Evolutionary conservation across 2,888 invertebrate species (phyloP).

Genomic region (Cyrtodaria siliqua): DNA sequence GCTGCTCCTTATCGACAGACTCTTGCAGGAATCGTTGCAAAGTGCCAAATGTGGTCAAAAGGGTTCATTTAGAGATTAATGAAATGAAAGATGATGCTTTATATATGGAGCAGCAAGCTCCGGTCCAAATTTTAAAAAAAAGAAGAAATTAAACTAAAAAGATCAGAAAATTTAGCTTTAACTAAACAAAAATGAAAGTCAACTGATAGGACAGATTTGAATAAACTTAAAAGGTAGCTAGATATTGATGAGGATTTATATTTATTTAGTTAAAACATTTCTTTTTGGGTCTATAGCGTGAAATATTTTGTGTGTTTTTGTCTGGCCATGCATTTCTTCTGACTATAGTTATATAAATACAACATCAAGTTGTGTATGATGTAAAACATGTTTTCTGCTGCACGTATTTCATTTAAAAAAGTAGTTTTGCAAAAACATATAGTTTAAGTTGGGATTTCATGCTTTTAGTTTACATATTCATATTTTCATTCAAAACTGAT

Average conservation of each 20-base stretch:
- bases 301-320: background rate
- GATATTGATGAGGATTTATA: no score
- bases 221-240: background rate
- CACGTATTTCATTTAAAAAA: no score
- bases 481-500: no score
- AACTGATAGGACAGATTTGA: background rate
- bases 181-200: background rate
- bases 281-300: no score
- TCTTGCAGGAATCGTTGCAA: background rate
- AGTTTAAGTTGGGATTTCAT: no score
- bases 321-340: slow-evolving; percentile 31
- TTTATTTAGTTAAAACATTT: no score
- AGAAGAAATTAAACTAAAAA: background rate
- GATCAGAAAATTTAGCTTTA: background rate
- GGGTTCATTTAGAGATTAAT: slow-evolving; percentile 26
- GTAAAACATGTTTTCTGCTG: slow-evolving; percentile 25
- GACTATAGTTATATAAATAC: slow-evolving; percentile 23
- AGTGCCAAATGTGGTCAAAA: slow-evolving; percentile 36
- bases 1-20: slow-evolving; percentile 56
- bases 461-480: no score
- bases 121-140: no score
- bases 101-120: slow-evolving; percentile 63
- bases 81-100: slow-evolving; percentile 34
- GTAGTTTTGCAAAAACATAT: no score
- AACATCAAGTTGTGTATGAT: slow-evolving; percentile 45